Evolutionary conservation across 1,140 invertebrate genomes (phyloP).

Genomic region (Camponotus pennsylvanicus): DNA sequence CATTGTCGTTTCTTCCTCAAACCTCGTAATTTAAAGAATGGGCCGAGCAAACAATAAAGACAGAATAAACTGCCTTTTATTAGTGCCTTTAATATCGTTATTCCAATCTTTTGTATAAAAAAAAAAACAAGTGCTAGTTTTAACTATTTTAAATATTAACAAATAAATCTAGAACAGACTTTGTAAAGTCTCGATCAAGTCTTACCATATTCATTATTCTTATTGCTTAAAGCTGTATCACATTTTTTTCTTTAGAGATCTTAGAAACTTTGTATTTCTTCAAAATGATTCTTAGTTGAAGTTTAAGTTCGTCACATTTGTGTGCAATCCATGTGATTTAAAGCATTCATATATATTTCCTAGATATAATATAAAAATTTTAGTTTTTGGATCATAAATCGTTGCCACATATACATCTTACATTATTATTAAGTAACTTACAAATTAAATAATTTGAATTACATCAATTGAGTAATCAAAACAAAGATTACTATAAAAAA

Average conservation of each 20-base stretch:
- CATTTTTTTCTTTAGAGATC: neutral
- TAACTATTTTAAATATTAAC: neutral
- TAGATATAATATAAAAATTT: neutral
- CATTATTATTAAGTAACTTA: neutral
- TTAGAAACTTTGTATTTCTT: neutral
- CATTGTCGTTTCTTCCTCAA: conserved; percentile 81
- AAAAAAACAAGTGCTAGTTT: neutral
- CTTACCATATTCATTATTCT: neutral
- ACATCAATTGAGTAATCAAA: neutral
- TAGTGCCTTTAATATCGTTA: conserved; percentile 6
- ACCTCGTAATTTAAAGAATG: conserved; percentile 79
- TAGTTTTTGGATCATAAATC: neutral
- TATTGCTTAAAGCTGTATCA: neutral
- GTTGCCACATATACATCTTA: neutral
- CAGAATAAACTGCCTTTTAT: conserved; percentile 17
- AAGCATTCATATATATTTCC: neutral
- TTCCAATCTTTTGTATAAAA: conserved; percentile 1
- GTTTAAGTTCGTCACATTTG: neutral
- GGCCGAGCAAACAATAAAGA: conserved; percentile 75
- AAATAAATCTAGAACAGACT: neutral
- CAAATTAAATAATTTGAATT: too few species aligned
- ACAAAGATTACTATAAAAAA: neutral
- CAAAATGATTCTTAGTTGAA: neutral
- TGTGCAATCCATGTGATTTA: neutral
- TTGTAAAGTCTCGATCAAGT: neutral